Evolutionary conservation across 2,113 vertebrate genomes (phyloP).

Genomic region (Nibea albiflora): DNA sequence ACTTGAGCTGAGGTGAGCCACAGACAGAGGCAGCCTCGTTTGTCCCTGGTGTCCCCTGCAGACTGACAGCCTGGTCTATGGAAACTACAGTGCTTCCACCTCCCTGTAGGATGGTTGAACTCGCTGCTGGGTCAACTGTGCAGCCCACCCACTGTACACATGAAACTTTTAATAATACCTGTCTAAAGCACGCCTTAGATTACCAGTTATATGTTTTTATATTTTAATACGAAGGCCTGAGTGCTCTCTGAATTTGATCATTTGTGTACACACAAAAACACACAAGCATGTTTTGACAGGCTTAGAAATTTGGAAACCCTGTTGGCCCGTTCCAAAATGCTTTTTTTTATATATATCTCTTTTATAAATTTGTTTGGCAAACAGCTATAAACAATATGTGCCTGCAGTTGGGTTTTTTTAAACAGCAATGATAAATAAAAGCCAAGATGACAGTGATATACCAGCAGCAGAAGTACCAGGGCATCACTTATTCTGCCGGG

Average conservation of each 20-base stretch:
- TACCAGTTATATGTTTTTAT: neutral
- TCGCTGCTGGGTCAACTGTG: slow-evolving; percentile 30
- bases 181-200: neutral
- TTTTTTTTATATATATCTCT: neutral
- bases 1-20: slow-evolving; percentile 38
- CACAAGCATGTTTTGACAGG: neutral
- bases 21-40: neutral
- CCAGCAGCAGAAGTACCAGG: slow-evolving; percentile 38
- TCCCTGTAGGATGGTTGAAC: slow-evolving; percentile 2
- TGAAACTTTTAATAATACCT: slow-evolving; percentile 8
- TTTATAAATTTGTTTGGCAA: too few relatives aligned
- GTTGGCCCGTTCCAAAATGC: neutral
- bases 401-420: neutral
- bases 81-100: slow-evolving; percentile 9
- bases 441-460: slow-evolving; percentile 57
- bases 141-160: slow-evolving; percentile 52
- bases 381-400: neutral
- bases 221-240: neutral
- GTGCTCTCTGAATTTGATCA: neutral
- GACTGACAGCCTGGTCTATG: slow-evolving; percentile 25
- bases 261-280: neutral
- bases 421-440: slow-evolving; percentile 41
- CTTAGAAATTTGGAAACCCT: neutral
- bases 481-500: slow-evolving; percentile 46
- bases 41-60: slow-evolving; percentile 27